phyloP scores from a whole-genome alignment of 2,113 vertebrate genomes.

The Zapornia atra region DNA sequence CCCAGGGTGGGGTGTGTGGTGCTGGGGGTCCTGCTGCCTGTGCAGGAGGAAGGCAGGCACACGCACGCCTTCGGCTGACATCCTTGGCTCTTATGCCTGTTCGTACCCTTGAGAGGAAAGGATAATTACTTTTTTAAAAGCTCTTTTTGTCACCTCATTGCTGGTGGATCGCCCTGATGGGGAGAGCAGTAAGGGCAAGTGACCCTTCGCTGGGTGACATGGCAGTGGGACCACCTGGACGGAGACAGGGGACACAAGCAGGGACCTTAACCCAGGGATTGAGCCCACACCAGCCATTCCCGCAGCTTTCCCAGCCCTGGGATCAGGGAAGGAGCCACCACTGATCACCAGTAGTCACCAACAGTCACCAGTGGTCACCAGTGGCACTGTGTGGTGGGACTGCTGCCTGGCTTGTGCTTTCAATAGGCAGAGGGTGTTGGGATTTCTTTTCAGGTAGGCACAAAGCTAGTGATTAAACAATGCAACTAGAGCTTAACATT shows the following conservation, averaged over 20 bases:
- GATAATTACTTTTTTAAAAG: neutral
- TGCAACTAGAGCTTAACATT: neutral
- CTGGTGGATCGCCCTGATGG: fast-evolving
- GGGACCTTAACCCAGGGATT: neutral
- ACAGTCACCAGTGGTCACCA: neutral
- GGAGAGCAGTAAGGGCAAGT: fast-evolving
- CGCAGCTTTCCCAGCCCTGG: neutral
- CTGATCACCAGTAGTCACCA: neutral
- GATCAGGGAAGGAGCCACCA: neutral
- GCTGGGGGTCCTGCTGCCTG: too few species aligned
- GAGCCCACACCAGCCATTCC: neutral
- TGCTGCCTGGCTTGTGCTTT: neutral
- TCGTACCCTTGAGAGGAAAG: neutral
- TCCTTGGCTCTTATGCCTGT: neutral
- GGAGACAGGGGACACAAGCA: neutral
- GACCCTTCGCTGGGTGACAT: neutral
- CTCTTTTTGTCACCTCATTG: neutral
- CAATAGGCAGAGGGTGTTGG: neutral
- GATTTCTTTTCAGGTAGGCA: neutral
- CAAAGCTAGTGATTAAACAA: neutral
- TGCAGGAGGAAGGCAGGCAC: neutral
- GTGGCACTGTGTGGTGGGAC: too few species aligned
- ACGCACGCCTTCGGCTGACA: neutral
- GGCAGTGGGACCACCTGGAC: fast-evolving
- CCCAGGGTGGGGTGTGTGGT: fast-evolving